Base-by-base conservation (phyloP, 2,113 vertebrate species). In the Onychorhynchus coronatus region DNA sequence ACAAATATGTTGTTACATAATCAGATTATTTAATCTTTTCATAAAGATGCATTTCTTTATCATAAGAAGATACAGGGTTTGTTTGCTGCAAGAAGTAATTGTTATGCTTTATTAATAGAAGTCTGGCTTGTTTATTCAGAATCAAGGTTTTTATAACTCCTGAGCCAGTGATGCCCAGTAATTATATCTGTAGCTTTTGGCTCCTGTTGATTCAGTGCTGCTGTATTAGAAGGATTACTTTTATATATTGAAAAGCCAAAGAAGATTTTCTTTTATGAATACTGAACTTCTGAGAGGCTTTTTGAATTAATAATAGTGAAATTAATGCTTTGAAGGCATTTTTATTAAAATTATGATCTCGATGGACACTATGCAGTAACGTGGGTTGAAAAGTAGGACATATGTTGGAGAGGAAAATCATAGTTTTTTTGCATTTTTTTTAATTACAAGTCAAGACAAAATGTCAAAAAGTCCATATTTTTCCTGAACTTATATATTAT, bases 181-280 rank as follows among this genome's bases (percentile, higher is more conserved):
- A 97, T 96, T 96, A 90, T 82, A 94, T 93, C 82, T 96, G 42
- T 50, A 76, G 89, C 78, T 88, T 71, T 84, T 70, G 82, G 41
- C 65, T 91, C 28, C 75, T 96, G 68, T 70, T 94, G 95, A 95
- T 91, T 88, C 59, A 85, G 66, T 49, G 44, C 59, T 78, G 55
- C 61, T 5, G 41, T 79, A 86, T 93, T 63, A 93, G 62, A 74
- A 84, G 79, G 68, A 93, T 94, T 93, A 93, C 91, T 97, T 95
- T 95, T 93, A 83, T 58, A 79, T 61, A 70, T 81, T 56, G 88
- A 65, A 70, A 74, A 94, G 83, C 33, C 78, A 91, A 96, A 88
- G 90, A 93, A 96, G 92, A 90, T 90, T 93, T 92, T 65, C 83
- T 94, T 97, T 96, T 91, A 95, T 78, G 96, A 97, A 95, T 73